Conservation (phyloP, 1,140 invertebrate species). For the Drosophila lacteicornis region DNA sequence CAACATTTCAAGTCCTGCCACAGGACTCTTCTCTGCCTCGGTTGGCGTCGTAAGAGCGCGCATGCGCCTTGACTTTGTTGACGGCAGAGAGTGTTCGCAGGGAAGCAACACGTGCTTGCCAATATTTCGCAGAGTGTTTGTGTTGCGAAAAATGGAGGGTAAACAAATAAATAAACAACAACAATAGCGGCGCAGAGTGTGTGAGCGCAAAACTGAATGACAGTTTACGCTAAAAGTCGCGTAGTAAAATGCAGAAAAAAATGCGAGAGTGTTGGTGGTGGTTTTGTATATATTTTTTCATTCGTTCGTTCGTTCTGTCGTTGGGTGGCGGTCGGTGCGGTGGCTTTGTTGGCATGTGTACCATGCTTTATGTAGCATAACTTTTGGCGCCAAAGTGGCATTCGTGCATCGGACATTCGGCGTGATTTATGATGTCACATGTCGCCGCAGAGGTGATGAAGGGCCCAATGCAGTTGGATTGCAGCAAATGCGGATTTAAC, state of each 20-base stretch:
- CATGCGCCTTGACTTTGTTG: conserved; percentile 57
- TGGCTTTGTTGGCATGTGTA: conserved; percentile 31
- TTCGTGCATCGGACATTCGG: conserved; percentile 46
- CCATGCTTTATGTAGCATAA: conserved; percentile 66
- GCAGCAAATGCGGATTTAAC: conserved; percentile 20
- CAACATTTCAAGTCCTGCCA: conserved; percentile 47
- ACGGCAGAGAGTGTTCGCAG: conserved; percentile 36
- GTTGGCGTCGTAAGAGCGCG: conserved; percentile 59
- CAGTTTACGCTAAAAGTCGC: conserved; percentile 71
- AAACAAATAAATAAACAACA: conserved; percentile 71
- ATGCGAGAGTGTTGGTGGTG: conserved; percentile 3
- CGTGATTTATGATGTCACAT: conserved; percentile 62
- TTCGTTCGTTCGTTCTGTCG: neutral
- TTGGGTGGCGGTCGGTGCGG: conserved; percentile 14
- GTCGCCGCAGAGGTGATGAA: conserved; percentile 58
- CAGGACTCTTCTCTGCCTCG: conserved; percentile 21
- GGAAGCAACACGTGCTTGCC: conserved; percentile 71
- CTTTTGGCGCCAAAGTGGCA: conserved; percentile 74
- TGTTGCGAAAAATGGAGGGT: conserved; percentile 48
- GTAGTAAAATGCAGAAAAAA: conserved; percentile 47
- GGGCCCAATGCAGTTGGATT: conserved; percentile 46
- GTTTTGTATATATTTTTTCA: conserved; percentile 9
- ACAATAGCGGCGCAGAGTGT: conserved; percentile 6
- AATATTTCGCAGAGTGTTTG: conserved; percentile 23
- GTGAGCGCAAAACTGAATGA: conserved; percentile 63